Base-by-base conservation (phyloP, 1,140 invertebrate species). In the Lucilia cuprina region DNA sequence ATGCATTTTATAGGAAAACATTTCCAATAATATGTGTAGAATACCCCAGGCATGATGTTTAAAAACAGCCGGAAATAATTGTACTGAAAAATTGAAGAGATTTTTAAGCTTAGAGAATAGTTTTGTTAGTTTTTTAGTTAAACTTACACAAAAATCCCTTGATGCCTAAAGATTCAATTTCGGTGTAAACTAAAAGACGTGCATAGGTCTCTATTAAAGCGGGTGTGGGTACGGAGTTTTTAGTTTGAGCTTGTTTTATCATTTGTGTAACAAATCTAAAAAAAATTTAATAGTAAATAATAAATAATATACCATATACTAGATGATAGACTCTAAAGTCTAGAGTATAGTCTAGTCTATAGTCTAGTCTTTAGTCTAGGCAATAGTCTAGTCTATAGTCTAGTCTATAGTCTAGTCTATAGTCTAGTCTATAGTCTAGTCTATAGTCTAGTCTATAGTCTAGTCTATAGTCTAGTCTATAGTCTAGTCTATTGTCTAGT, bases 121-220 rank as follows among this genome's bases (percentile, higher is more conserved):
- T 30, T 30, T 30, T 30, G 25, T 30, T 30, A 30, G 3, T 30
- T 2, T 30, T 30, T 30, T 30, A 30, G 25, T 30, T 83, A 85
- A 88, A 94, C 94, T 94, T 92, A 97, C 97, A 96, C 85, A 99
- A 97, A 90, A 99, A 99, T 74, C 96, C 97, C 93, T 99, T 99
- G 74, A 99, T 99, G 35, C 98, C 98, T 9, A 99, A 93, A 60
- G 97, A 98, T 91, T 99, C 98, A 82, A 99, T 99, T 93, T 99
- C 98, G 34, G 97, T 98, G 87, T 99, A 99, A 0, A 99, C 97
- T 21, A 99, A 91, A 49, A 99, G 91, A 85, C 98, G 93, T 75
- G 96, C 97, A 91, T 99, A 99, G 0, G 98, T 99, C 92, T 99
- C 98, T 0, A 99, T 96, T 0, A 99, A 91, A 0, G 98, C 97